Conservation (phyloP, 2,113 vertebrate genomes). For the Aspiorhynchus laticeps region DNA sequence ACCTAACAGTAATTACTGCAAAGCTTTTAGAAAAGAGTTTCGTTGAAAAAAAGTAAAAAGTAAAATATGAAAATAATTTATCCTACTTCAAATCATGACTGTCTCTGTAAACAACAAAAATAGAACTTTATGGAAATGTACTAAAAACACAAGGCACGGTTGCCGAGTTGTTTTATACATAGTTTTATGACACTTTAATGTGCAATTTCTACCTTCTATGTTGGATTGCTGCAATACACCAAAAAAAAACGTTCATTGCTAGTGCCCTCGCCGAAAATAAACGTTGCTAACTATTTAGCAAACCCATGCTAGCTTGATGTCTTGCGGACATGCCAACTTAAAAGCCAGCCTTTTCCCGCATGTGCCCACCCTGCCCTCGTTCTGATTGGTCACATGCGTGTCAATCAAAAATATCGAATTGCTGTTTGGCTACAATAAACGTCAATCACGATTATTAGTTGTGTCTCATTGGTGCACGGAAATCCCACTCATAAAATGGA, state of each 20-base stretch:
- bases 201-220: not conserved
- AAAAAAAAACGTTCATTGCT: not conserved
- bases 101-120: not conserved
- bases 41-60: not conserved
- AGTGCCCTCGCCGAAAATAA: constrained; percentile 24
- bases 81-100: not conserved
- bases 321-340: constrained; percentile 43
- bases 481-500: constrained; percentile 63
- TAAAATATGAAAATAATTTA: not conserved
- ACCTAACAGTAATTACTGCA: not conserved
- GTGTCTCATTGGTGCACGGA: constrained; percentile 63
- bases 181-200: not conserved
- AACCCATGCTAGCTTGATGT: constrained; percentile 39
- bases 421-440: constrained; percentile 53
- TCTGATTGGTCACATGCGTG: constrained; percentile 62
- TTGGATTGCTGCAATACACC: not conserved
- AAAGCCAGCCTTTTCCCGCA: constrained; percentile 78
- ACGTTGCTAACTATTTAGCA: constrained; percentile 47
- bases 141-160: not conserved
- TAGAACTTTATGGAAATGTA: not conserved
- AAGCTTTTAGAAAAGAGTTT: not conserved
- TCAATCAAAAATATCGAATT: constrained; percentile 57
- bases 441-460: constrained; percentile 61
- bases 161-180: not conserved
- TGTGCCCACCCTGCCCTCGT: constrained; percentile 66